A percentile compares a stretch with the other conserved stretches of the same genome.
Evolutionary conservation across 1,140 invertebrate species (phyloP).

Genomic region (Drosophila leontia): DNA sequence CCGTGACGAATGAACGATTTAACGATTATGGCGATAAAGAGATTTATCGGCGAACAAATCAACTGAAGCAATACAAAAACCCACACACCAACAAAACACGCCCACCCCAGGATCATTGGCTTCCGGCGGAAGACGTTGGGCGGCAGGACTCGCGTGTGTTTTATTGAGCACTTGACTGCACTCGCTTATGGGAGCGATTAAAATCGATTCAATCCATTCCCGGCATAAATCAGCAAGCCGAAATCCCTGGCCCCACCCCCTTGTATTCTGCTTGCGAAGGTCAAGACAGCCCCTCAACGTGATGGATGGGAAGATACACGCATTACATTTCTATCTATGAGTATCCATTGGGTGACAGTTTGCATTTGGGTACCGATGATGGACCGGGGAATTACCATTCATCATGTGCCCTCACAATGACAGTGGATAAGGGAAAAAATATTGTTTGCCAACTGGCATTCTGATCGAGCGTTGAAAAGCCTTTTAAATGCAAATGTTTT

Average conservation of each 20-base stretch:
- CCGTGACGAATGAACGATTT: conserved; percentile 77
- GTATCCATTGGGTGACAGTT: conserved; percentile 29
- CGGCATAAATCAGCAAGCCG: conserved; percentile 67
- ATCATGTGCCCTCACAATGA: conserved; percentile 46
- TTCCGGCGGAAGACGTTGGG: conserved; percentile 28
- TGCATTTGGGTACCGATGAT: conserved; percentile 16
- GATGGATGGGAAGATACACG: conserved; percentile 36
- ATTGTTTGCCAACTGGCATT: conserved; percentile 38
- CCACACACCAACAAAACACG: conserved; percentile 1
- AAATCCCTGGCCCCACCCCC: conserved; percentile 16
- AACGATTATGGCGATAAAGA: conserved; percentile 82
- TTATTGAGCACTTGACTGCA: conserved; percentile 78
- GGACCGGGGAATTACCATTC: conserved; percentile 47
- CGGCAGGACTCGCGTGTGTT: conserved; percentile 60
- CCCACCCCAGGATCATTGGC: conserved; percentile 37
- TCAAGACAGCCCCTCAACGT: conserved; percentile 32
- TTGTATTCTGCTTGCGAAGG: conserved; percentile 27
- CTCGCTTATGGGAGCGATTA: conserved; percentile 75
- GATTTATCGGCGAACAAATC: conserved; percentile 77
- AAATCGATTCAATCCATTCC: conserved; percentile 78
- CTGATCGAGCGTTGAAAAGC: conserved; percentile 42
- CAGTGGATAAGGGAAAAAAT: conserved; percentile 29
- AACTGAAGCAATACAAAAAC: conserved; percentile 66
- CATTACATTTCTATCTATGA: conserved; percentile 32
- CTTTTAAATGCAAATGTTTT: conserved; percentile 68